A percentile compares a stretch with the other conserved stretches of the same genome.
Evolutionary conservation across 2,113 vertebrate genomes (phyloP).

Genomic region (Ceuthmochares aereus): DNA sequence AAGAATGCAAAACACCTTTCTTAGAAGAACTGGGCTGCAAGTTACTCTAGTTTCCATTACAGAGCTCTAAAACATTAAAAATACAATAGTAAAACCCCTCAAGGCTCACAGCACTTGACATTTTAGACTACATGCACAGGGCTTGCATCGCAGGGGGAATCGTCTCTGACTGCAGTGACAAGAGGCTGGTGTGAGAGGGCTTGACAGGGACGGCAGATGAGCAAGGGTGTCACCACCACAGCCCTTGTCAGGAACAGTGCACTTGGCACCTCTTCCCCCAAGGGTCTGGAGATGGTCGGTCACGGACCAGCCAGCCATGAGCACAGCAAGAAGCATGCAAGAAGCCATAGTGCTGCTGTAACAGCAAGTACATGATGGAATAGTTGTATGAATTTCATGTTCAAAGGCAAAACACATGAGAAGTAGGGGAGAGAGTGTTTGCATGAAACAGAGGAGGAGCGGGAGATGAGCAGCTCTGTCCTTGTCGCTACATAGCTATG

Average conservation of each 20-base stretch:
- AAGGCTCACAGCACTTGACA: background rate
- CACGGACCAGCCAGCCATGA: background rate
- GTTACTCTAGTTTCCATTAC: background rate
- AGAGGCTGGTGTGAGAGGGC: background rate
- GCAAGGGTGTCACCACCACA: background rate
- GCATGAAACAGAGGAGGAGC: background rate
- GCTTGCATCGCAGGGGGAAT: background rate
- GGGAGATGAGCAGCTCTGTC: background rate
- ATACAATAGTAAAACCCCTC: background rate
- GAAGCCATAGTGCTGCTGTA: background rate
- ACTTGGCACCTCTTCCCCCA: background rate
- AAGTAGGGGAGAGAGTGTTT: background rate
- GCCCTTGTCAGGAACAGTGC: background rate
- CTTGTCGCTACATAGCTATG: background rate
- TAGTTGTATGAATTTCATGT: background rate
- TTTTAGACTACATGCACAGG: background rate
- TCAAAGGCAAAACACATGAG: background rate
- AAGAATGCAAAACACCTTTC: background rate
- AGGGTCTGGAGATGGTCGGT: background rate
- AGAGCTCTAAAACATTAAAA: background rate
- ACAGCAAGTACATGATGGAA: background rate
- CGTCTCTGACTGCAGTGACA: rapidly evolving
- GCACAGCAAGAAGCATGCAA: background rate
- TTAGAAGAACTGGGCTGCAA: background rate
- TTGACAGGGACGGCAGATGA: background rate